A percentile compares a stretch with the other conserved stretches of the same genome.
These are phyloP conservation scores for Cyrtorhinus lividipennis DNA, from an alignment of 1,140 invertebrate species.

Conservation along the genomic window DNA sequence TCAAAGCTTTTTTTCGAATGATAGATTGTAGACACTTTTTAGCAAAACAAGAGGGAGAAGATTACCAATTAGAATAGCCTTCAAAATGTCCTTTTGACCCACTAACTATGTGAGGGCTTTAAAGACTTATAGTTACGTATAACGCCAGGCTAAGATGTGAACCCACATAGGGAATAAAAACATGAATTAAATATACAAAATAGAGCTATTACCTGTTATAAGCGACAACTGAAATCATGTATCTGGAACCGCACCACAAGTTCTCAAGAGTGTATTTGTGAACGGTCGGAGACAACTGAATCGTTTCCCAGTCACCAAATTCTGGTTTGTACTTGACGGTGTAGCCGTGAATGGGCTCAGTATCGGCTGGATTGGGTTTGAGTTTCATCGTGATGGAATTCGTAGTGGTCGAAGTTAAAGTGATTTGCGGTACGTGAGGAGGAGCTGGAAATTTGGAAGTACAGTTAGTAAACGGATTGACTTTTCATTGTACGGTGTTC, in stretches of 20 bases:
- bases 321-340: constrained; percentile 87
- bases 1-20: no score
- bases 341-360: constrained; percentile 65
- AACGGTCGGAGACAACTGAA: constrained; percentile 54
- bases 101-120: no score
- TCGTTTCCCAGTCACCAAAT: constrained; percentile 82
- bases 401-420: constrained; percentile 65
- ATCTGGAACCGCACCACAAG: constrained; percentile 77
- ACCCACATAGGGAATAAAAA: no score
- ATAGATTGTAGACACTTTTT: no score
- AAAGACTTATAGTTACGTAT: not conserved
- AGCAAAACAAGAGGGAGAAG: no score
- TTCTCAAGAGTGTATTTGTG: constrained; percentile 75
- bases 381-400: constrained; percentile 66
- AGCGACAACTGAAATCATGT: constrained; percentile 78
- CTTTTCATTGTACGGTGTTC: not conserved
- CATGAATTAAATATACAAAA: not conserved
- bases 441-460: constrained; percentile 43
- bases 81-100: no score
- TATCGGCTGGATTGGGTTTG: constrained; percentile 56
- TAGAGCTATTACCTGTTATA: constrained; percentile 57
- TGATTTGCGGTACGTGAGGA: constrained; percentile 66
- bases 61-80: no score
- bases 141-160: not conserved
- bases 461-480: not conserved